Conservation (phyloP, 2,113 vertebrate species). For the Columba janthina region DNA sequence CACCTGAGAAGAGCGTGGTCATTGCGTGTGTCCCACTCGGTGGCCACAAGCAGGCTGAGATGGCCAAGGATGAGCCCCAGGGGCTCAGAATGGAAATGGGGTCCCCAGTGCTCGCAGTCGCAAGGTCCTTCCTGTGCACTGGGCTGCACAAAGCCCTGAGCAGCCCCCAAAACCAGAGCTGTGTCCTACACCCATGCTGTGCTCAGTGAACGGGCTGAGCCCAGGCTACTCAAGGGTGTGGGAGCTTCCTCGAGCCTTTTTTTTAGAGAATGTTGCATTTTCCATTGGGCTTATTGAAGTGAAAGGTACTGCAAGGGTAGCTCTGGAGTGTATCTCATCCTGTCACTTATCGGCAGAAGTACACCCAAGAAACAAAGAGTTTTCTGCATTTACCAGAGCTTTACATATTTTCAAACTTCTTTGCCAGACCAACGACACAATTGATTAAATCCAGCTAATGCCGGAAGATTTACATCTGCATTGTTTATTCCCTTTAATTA, state of each 20-base stretch:
- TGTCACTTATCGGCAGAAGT: neutral
- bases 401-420: neutral
- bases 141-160: neutral
- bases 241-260: neutral
- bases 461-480: neutral
- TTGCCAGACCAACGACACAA: neutral
- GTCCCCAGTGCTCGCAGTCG: neutral
- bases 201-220: neutral
- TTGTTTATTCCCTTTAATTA: neutral
- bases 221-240: neutral
- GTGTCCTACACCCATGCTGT: fast-evolving
- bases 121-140: neutral
- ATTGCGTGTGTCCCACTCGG: neutral
- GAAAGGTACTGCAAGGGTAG: neutral
- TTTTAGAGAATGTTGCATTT: neutral
- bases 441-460: slow-evolving; percentile 1
- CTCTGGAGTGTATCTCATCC: neutral
- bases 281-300: neutral
- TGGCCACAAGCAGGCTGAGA: neutral
- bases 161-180: neutral
- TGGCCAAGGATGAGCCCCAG: neutral
- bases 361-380: neutral
- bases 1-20: neutral
- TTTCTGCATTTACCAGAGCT: slow-evolving; percentile 12
- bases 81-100: neutral